Percentiles rank a stretch among this genome's conserved stretches.
phyloP scores from a whole-genome alignment of 64 coral and sea anemone genomes.

The Orbicella faveolata region DNA sequence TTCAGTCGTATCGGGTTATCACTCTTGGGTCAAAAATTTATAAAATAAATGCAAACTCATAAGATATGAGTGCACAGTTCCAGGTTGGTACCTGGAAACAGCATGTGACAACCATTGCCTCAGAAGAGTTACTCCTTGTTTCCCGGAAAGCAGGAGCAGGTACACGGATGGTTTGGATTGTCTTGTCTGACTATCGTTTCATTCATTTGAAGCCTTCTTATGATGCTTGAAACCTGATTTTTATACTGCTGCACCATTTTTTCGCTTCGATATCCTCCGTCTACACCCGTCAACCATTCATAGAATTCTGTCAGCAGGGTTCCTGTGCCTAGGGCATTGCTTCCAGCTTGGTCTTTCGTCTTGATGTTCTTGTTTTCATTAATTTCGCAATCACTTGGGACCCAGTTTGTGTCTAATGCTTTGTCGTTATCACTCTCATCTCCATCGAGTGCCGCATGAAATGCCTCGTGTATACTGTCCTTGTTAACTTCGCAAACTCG shows the following conservation, averaged over 20 bases:
- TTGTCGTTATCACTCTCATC: constrained; percentile 52
- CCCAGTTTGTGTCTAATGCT: constrained; percentile 54
- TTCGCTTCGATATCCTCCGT: constrained; percentile 36
- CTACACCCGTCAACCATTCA: constrained; percentile 50
- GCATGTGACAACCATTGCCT: constrained; percentile 56
- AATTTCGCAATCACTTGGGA: constrained; percentile 45
- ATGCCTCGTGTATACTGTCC: constrained; percentile 24
- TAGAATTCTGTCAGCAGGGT: constrained; percentile 41
- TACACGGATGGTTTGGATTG: constrained; percentile 28
- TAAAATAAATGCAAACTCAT: constrained; percentile 58
- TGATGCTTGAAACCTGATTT: constrained; percentile 29
- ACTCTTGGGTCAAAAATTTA: constrained; percentile 52
- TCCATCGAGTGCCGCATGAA: constrained; percentile 37
- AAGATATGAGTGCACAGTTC: constrained; percentile 56
- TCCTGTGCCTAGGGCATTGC: constrained; percentile 9
- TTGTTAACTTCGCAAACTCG: neutral
- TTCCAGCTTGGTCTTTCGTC: neutral
- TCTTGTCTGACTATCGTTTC: constrained; percentile 42
- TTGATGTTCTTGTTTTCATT: constrained; percentile 23
- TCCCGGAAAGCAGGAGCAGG: constrained; percentile 39
- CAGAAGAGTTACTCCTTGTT: constrained; percentile 61
- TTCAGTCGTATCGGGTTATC: constrained; percentile 33
- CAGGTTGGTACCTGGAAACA: constrained; percentile 50
- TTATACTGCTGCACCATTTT: constrained; percentile 64
- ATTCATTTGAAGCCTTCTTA: constrained; percentile 40